Percentiles rank a stretch among this genome's conserved stretches.
phyloP scores from a whole-genome alignment of 2,113 vertebrate genomes.

The Mustelus asterias region DNA sequence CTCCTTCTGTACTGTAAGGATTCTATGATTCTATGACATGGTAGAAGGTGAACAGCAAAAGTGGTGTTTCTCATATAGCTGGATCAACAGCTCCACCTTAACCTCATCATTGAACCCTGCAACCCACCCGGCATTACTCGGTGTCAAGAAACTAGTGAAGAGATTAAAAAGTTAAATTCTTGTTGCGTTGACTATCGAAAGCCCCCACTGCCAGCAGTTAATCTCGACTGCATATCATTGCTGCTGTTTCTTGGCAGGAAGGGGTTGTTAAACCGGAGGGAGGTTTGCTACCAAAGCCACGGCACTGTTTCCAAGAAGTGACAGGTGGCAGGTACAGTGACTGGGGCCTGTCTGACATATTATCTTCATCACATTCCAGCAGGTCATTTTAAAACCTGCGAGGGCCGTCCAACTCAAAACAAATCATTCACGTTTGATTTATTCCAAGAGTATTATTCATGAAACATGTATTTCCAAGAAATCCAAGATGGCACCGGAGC shows the following conservation, averaged over 20 bases:
- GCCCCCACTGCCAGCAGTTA: not conserved
- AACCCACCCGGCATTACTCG: not conserved
- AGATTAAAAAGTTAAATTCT: not conserved
- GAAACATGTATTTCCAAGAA: not conserved
- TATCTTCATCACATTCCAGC: not conserved
- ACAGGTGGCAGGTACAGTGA: not conserved
- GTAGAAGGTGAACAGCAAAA: constrained; percentile 89
- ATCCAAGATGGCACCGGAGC: too few species aligned
- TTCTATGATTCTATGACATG: constrained; percentile 55
- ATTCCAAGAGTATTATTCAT: not conserved
- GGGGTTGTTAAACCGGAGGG: not conserved
- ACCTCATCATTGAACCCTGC: constrained; percentile 54
- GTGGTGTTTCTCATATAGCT: constrained; percentile 89
- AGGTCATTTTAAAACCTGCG: not conserved
- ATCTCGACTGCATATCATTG: not conserved
- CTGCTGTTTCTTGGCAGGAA: not conserved
- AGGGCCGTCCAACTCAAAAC: not conserved
- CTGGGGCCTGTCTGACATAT: not conserved
- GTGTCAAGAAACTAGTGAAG: not conserved
- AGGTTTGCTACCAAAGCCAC: not conserved
- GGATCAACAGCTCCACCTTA: constrained; percentile 90
- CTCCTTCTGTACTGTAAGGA: too few species aligned
- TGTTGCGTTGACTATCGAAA: not conserved
- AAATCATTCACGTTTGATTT: not conserved
- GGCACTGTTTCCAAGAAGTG: not conserved